Conservation (phyloP, 2,888 invertebrate genomes). For the Agapetus fuscipes region DNA sequence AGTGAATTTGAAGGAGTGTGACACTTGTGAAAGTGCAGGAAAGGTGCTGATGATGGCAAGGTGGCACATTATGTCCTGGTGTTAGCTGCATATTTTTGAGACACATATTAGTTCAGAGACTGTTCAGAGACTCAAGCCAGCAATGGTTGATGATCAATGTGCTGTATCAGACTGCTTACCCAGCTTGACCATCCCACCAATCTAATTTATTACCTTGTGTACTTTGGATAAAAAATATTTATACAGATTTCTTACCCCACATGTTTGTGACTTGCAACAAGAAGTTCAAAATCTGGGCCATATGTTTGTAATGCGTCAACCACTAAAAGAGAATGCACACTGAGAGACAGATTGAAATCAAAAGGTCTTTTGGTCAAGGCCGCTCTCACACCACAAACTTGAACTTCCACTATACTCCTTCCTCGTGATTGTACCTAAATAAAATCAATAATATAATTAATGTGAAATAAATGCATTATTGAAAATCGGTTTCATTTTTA, state of each 20-base stretch:
- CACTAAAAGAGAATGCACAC: conserved; percentile 84
- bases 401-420: conserved; percentile 85
- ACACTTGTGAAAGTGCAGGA: too few species aligned
- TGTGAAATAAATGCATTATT: neutral
- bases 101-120: too few species aligned
- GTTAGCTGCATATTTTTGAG: too few species aligned
- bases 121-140: too few species aligned
- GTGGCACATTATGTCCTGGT: too few species aligned
- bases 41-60: too few species aligned
- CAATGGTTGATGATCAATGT: too few species aligned
- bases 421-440: conserved; percentile 70
- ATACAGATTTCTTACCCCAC: conserved; percentile 77
- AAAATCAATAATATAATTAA: neutral
- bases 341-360: conserved; percentile 69
- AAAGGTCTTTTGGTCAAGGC: conserved; percentile 63
- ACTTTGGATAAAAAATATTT: too few species aligned
- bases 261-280: conserved; percentile 91
- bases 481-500: neutral
- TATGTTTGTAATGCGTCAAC: conserved; percentile 94
- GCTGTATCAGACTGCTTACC: too few species aligned
- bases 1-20: too few species aligned
- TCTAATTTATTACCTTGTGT: too few species aligned
- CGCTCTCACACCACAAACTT: conserved; percentile 79
- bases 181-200: too few species aligned
- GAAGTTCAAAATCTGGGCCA: conserved; percentile 89